Percentiles rank a stretch among this genome's conserved stretches.
These are phyloP conservation scores for Ceratina calcarata DNA, from an alignment of 1,140 invertebrate species.

Conservation along the genomic window DNA sequence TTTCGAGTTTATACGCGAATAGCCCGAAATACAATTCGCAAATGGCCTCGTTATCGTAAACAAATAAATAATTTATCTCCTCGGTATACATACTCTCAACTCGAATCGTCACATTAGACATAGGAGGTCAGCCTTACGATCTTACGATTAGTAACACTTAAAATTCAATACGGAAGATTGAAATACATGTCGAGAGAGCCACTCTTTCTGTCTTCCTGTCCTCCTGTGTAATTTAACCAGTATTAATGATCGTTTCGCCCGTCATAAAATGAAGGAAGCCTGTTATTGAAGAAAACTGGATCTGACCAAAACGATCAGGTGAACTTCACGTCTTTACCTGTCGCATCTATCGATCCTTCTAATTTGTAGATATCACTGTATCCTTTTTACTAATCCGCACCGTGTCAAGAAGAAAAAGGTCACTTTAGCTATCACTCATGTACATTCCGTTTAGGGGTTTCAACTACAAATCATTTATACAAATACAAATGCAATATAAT, in stretches of 20 bases:
- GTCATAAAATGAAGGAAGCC: constrained; percentile 26
- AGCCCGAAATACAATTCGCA: constrained; percentile 50
- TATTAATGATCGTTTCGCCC: background rate
- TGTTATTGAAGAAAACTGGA: constrained; percentile 26
- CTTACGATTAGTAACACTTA: constrained; percentile 68
- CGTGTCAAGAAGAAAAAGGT: constrained; percentile 26
- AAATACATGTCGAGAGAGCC: constrained; percentile 37
- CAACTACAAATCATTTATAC: constrained; percentile 19
- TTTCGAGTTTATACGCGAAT: constrained; percentile 29
- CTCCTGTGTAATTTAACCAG: constrained; percentile 13
- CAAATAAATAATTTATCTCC: constrained; percentile 70
- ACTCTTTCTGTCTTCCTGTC: constrained; percentile 34
- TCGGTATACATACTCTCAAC: constrained; percentile 61
- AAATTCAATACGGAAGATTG: constrained; percentile 67
- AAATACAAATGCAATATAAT: background rate
- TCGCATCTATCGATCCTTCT: too few relatives aligned
- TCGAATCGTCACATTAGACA: constrained; percentile 46
- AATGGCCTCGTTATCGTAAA: constrained; percentile 62
- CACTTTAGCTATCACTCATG: constrained; percentile 28
- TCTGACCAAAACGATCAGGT: background rate
- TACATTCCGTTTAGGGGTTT: background rate
- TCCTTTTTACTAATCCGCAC: background rate
- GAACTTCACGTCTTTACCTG: background rate
- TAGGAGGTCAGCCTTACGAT: constrained; percentile 66
- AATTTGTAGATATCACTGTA: background rate